These are phyloP conservation scores for Turritopsis rubra DNA, from an alignment of 30 jellyfish, hydroid and myxozoan genomes.

Conservation along the genomic window DNA sequence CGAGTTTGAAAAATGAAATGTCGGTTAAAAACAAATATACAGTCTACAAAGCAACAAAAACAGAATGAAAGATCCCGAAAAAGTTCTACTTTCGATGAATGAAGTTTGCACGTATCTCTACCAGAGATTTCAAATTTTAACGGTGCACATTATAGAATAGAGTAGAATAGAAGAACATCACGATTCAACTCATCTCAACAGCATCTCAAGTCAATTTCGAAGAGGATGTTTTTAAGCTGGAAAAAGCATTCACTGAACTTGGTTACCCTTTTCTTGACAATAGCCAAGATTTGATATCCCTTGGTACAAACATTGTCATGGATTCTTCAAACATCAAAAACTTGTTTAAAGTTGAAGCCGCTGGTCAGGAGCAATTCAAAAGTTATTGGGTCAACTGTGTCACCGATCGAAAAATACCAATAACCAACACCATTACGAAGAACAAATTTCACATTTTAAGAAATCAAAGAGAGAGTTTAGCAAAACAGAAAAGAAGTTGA, in stretches of 20 bases:
- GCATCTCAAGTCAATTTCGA: background rate
- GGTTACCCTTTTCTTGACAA: constrained; percentile 48
- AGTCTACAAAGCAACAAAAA: background rate
- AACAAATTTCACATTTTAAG: constrained; percentile 37
- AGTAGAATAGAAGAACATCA: background rate
- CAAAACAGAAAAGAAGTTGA: constrained; percentile 29
- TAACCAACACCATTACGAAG: constrained; percentile 40
- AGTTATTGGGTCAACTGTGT: constrained; percentile 26
- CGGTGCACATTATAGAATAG: too few species aligned
- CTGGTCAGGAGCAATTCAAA: constrained; percentile 47
- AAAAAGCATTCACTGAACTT: constrained; percentile 17
- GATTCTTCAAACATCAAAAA: constrained; percentile 9
- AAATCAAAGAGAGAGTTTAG: constrained; percentile 20
- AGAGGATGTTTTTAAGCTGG: background rate
- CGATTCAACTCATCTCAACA: background rate
- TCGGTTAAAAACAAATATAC: background rate
- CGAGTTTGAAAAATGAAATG: background rate
- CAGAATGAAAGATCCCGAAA: background rate
- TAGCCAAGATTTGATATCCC: constrained; percentile 28
- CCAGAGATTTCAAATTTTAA: too few species aligned
- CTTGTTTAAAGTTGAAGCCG: constrained; percentile 34
- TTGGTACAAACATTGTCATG: constrained; percentile 27
- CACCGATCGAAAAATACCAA: constrained; percentile 21
- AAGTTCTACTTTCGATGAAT: too few species aligned
- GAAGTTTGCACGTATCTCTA: too few species aligned